Percentiles rank a stretch among this genome's conserved stretches.
These are phyloP conservation scores for Brachionus asplanchnoidis DNA, from an alignment of 1,140 invertebrate genomes.

Conservation along the genomic window DNA sequence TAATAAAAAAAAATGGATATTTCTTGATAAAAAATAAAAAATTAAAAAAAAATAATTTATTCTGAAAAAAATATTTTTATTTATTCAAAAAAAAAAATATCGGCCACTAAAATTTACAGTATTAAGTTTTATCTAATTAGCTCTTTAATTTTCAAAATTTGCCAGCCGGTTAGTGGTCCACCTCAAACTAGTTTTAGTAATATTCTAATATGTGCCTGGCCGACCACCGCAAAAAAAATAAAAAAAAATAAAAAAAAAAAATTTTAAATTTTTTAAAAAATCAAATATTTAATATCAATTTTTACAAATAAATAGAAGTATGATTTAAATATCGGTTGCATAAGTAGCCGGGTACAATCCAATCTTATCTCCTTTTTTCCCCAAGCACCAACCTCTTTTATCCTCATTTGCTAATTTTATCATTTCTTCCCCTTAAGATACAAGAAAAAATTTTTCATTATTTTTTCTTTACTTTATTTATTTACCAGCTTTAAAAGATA, in stretches of 20 bases:
- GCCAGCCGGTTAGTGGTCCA: neutral
- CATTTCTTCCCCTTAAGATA: slow-evolving; percentile 80
- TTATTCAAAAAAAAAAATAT: neutral
- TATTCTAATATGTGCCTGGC: neutral
- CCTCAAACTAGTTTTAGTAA: neutral
- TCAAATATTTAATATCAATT: neutral
- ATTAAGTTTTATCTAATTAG: neutral
- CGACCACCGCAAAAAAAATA: neutral
- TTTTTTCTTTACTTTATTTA: neutral
- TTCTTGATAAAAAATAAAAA: no score
- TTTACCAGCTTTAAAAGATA: slow-evolving; percentile 87
- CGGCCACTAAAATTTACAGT: neutral
- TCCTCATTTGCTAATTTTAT: slow-evolving; percentile 95
- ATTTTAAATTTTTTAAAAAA: neutral
- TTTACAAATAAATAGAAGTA: neutral
- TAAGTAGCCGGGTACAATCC: slow-evolving; percentile 96
- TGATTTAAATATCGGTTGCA: slow-evolving; percentile 57
- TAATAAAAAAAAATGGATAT: no score
- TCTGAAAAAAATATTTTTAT: neutral
- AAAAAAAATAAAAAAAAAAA: neutral
- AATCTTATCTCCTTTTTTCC: slow-evolving; percentile 81
- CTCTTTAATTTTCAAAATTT: neutral
- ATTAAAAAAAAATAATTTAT: neutral
- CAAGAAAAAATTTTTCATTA: slow-evolving; percentile 43
- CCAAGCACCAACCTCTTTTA: slow-evolving; percentile 97